Evolutionary conservation across 1,140 invertebrate genomes (phyloP), one percentile per base, ranked within the genome.

Genomic region (Stenopsyche tienmushanensis): DNA sequence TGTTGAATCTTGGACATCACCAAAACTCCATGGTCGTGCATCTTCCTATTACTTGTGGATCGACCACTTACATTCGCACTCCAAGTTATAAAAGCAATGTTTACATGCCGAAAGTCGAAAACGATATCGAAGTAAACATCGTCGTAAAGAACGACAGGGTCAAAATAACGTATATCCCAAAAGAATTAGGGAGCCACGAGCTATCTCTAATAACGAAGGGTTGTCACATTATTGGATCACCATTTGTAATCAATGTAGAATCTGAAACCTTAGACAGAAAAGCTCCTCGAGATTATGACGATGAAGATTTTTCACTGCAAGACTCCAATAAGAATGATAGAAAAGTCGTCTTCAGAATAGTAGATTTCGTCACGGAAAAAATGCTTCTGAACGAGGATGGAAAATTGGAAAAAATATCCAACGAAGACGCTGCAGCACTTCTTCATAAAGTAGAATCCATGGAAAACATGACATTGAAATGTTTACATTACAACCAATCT

Each of bases 331-430:
- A 34, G 13, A 7, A 5, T 34, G 78, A 82, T 44, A 76, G 74
- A 73, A 81, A 78, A 73, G 76, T 80, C 15, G 76, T 82, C 7
- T 72, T 79, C 60, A 74, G 79, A 58, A 81, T 82, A 54, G 79
- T 83, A 17, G 80, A 83, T 67, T 83, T 82, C 73, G 79, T 80
- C 5, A 79, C 78, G 23, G 81, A 83, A 71, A 82, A 83, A 73
- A 82, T 83, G 81, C 65, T 82, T 42, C 55, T 83, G 15, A 78
- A 74, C 66, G 81, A 83, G 72, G 79, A 81, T 73, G 80, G 81
- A 9, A 67, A 72, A 18, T 72, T 81, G 21, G 78, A 82, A 71
- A 80, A 78, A 73, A 79, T 82, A 64, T 76, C 68, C 25, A 74
- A 77, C 15, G 73, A 64, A 64, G 64, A 71, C 7, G 70, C 64